Conservation (phyloP, 2,113 vertebrate species). For the Anhinga anhinga region DNA sequence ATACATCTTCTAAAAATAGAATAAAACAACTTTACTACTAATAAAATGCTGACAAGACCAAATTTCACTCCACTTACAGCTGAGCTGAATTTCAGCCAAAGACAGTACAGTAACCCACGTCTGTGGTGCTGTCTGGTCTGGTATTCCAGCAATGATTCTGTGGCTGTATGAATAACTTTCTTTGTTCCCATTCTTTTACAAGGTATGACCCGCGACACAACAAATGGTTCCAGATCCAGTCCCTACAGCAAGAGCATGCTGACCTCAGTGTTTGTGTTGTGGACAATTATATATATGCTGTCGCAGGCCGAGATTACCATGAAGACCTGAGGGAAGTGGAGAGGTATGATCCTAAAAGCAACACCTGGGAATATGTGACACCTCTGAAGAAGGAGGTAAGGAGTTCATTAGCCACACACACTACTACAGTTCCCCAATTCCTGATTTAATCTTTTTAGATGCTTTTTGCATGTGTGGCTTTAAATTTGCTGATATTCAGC, state of each 20-base stretch:
- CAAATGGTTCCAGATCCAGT: constrained; percentile 89
- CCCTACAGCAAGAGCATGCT: constrained; percentile 89
- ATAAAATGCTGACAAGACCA: constrained; percentile 26
- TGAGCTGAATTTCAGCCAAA: background rate
- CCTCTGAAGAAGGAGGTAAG: constrained; percentile 88
- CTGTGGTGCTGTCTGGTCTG: background rate
- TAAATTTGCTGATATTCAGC: background rate
- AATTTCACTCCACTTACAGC: background rate
- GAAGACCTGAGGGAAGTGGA: constrained; percentile 89
- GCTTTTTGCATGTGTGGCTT: background rate
- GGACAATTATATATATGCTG: constrained; percentile 86
- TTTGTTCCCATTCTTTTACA: constrained; percentile 10
- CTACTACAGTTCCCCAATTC: background rate
- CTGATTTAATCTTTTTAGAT: background rate
- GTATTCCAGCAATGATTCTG: background rate
- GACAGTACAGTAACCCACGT: background rate
- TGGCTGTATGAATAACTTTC: background rate
- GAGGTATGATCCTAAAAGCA: constrained; percentile 88
- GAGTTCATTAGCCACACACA: background rate
- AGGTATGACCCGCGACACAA: constrained; percentile 97
- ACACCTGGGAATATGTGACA: constrained; percentile 91
- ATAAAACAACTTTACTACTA: constrained; percentile 25
- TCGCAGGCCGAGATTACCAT: constrained; percentile 93
- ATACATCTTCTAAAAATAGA: constrained; percentile 33
- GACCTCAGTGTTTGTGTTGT: constrained; percentile 92